These are phyloP conservation scores for Nebria salina DNA, from an alignment of 2,888 invertebrate genomes.

Conservation along the genomic window DNA sequence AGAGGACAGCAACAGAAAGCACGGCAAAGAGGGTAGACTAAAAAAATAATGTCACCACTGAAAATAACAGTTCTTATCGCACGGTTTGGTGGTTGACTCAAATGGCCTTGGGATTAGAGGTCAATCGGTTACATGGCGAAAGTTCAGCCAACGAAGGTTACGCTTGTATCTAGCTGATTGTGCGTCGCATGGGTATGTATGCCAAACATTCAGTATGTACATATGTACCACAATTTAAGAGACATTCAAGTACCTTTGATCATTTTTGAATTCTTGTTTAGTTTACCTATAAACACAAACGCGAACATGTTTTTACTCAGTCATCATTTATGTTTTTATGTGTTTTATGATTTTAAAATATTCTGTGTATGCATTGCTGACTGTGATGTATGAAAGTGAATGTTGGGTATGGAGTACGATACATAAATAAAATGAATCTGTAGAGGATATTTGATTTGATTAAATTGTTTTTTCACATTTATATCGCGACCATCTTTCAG, in stretches of 20 bases:
- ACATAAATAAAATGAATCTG: constrained; percentile 15
- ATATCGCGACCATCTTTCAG: constrained; percentile 33
- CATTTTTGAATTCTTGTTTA: not conserved
- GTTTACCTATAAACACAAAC: not conserved
- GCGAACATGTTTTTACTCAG: not conserved
- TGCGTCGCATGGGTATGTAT: no score
- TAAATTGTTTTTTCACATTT: constrained; percentile 36
- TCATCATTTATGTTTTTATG: not conserved
- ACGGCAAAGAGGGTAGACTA: not conserved
- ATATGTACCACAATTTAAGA: no score
- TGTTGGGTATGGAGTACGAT: not conserved
- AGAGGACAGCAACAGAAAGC: not conserved
- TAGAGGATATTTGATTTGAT: no score
- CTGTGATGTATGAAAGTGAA: not conserved
- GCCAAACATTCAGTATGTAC: no score
- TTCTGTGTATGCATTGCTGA: not conserved
- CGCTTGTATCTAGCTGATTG: not conserved
- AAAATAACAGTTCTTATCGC: constrained; percentile 27
- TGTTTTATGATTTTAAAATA: not conserved
- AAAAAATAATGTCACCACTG: constrained; percentile 17
- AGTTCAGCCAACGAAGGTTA: not conserved
- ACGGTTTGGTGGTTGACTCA: not conserved
- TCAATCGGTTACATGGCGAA: not conserved
- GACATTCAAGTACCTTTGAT: not conserved
- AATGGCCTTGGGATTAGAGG: not conserved